phyloP scores from a whole-genome alignment of 2,797 vertebrate species.

The Artibeus lituratus region DNA sequence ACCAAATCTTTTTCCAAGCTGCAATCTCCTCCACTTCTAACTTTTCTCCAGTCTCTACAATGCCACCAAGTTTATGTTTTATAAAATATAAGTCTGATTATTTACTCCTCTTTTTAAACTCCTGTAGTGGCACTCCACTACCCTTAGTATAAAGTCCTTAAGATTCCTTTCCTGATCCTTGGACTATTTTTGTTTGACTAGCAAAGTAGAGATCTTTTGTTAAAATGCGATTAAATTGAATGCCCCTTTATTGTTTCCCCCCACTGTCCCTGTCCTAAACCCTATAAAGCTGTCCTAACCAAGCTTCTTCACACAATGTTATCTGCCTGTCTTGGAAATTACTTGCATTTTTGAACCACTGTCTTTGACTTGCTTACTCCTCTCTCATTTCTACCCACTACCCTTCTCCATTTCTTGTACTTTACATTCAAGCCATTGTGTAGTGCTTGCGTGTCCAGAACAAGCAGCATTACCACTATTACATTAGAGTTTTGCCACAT shows the following conservation, averaged over 20 bases:
- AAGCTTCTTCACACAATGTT: not conserved
- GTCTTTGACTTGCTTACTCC: not conserved
- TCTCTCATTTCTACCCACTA: not conserved
- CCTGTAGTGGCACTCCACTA: not conserved
- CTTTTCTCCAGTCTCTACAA: not conserved
- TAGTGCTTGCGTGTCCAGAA: not conserved
- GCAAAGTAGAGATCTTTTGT: not conserved
- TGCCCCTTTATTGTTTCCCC: not conserved
- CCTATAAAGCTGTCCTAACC: not conserved
- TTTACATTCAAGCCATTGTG: conserved; percentile 5
- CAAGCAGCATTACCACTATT: not conserved
- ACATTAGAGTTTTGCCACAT: not conserved
- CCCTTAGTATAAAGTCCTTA: not conserved
- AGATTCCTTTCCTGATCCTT: not conserved
- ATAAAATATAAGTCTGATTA: not conserved
- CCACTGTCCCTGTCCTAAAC: not conserved
- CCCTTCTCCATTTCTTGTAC: not conserved
- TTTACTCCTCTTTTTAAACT: not conserved
- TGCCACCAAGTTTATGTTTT: not conserved
- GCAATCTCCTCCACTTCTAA: not conserved
- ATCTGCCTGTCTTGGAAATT: not conserved
- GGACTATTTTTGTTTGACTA: not conserved
- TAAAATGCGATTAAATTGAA: not conserved
- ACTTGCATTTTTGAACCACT: not conserved
- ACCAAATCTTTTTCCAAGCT: not conserved